Base-by-base conservation (phyloP, 2,797 vertebrate genomes). In the Gymnocypris eckloni region DNA sequence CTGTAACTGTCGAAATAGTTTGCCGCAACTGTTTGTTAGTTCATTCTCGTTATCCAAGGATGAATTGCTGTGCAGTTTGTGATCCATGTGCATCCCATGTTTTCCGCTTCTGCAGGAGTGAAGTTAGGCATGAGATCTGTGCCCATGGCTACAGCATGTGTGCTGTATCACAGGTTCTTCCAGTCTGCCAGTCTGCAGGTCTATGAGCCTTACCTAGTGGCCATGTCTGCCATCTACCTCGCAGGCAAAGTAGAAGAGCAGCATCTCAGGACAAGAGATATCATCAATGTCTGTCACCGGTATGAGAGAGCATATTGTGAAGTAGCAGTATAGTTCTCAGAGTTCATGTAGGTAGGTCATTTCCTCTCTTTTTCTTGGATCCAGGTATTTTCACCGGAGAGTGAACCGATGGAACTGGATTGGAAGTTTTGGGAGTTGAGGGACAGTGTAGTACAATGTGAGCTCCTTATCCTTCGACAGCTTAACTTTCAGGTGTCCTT, bases 241-340 rank as follows among this genome's bases (percentile, higher is more conserved):
- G 96, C 96, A 0, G 97, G 96, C 28, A 98, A 98, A 90, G 96
- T 97, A 86, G 97, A 98, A 91, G 97, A 97, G 85, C 97, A 97
- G 85, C 96, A 97, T 90, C 91, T 97, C 56, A 92, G 96, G 77
- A 96, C 96, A 2, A 93, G 96, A 12, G 97, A 97, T 88, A 96
- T 97, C 86, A 95, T 97, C 91, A 97, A 96, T 79, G 96, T 97
- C 1, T 95, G 95, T 25, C n/a, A 61, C 59, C 13, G 59, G 59
- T 61, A 61, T 25, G 11, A 61, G n/a, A 61, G n/a, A 61, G n/a
- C n/a, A 61, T 25, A 84, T 77, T 88, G 2, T 2, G 7, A 43
- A 43, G 41, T 3, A 37, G 13, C 1, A 4, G 3, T 33, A 3
- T 41, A 41, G 33, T 20, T 61, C 22, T 77, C 12, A 43, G n/a